Evolutionary conservation across 2,888 invertebrate species (phyloP).

Genomic region (Plutella xylostella): DNA sequence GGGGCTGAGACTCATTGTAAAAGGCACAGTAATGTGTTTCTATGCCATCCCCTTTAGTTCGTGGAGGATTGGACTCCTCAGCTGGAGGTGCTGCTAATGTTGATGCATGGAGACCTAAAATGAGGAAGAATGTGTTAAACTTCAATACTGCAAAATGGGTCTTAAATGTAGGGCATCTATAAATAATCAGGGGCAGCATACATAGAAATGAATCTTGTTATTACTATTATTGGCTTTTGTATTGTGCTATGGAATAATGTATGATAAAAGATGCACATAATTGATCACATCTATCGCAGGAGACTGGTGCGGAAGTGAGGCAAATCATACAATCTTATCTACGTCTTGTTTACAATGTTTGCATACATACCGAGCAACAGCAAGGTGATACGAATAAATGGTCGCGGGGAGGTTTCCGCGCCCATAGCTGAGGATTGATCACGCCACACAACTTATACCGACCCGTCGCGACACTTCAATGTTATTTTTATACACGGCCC

Average conservation of each 20-base stretch:
- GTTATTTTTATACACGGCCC: constrained; percentile 64
- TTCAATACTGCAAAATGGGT: too few relatives aligned
- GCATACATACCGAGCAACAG: constrained; percentile 43
- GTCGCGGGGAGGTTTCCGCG: constrained; percentile 34
- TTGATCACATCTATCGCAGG: too few relatives aligned
- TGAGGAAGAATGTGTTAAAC: too few relatives aligned
- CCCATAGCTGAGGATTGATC: constrained; percentile 33
- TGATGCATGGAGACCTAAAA: constrained; percentile 31
- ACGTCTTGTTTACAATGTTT: too few relatives aligned
- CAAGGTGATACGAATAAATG: constrained; percentile 27
- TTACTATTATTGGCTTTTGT: too few relatives aligned
- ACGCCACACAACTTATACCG: constrained; percentile 24
- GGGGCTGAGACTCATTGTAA: constrained; percentile 67
- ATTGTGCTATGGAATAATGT: too few relatives aligned
- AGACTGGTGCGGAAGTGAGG: too few relatives aligned
- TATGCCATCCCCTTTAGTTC: constrained; percentile 53
- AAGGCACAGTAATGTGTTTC: constrained; percentile 75
- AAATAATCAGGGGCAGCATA: background rate
- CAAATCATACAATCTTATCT: too few relatives aligned
- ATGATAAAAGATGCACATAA: too few relatives aligned
- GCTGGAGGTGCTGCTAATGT: constrained; percentile 38
- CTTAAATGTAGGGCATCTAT: background rate
- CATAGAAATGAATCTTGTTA: too few relatives aligned
- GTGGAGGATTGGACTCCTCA: constrained; percentile 48
- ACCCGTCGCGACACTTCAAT: constrained; percentile 46